Evolutionary conservation across 2,113 vertebrate genomes (phyloP).

Genomic region (Hipposideros armiger): DNA sequence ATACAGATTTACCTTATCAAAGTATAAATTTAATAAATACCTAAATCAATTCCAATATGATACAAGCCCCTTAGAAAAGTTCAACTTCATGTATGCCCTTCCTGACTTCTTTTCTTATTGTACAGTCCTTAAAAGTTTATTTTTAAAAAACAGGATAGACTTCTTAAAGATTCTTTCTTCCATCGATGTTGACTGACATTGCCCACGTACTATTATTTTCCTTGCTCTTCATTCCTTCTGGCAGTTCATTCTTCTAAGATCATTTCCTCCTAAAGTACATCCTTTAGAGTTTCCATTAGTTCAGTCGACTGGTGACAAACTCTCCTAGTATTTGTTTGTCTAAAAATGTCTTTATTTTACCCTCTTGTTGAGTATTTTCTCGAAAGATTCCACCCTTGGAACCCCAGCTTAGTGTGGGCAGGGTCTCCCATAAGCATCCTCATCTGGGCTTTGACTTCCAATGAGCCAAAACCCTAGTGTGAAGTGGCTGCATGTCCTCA

Average conservation of each 20-base stretch:
- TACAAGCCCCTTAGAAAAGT: conserved; percentile 9
- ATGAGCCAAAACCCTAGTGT: not conserved
- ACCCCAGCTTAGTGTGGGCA: not conserved
- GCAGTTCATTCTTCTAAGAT: not conserved
- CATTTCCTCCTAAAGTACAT: conserved; percentile 26
- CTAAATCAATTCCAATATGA: conserved; percentile 28
- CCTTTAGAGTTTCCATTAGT: conserved; percentile 53
- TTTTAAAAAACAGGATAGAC: not conserved
- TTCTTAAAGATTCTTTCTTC: not conserved
- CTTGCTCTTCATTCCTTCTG: not conserved
- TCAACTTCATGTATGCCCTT: not conserved
- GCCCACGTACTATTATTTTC: not conserved
- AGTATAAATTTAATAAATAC: not conserved
- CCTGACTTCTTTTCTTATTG: not conserved
- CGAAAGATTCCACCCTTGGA: not conserved
- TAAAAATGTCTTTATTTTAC: conserved; percentile 32
- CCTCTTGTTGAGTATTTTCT: not conserved
- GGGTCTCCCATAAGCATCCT: not conserved
- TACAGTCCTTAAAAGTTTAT: not conserved
- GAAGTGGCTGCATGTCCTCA: not conserved
- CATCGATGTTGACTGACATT: not conserved
- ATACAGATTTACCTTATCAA: conserved; percentile 4
- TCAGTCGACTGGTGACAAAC: not conserved
- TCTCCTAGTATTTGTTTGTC: conserved; percentile 13
- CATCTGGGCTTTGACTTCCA: not conserved